Base-by-base conservation (phyloP, 2,113 vertebrate species). In the Spermophilus dauricus region DNA sequence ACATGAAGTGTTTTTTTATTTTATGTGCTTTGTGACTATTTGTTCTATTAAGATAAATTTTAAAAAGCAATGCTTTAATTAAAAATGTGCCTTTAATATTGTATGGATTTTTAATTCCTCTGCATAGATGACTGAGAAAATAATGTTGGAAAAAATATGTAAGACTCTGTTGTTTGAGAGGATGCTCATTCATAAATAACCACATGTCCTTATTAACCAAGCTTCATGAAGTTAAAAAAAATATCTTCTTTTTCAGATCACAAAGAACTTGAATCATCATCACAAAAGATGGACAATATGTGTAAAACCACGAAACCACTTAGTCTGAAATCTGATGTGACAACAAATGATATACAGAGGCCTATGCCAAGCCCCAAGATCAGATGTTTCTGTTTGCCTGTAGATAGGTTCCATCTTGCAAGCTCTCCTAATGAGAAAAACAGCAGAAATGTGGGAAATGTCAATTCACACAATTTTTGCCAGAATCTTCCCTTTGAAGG, bases 321-420 rank as follows among this genome's bases (percentile, higher is more conserved):
- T 77, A 34, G 92, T 97, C 92, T 97, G 51, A 99, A 99, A 69
- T 97, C 98, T 8, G 98, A 98, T 94, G 98, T 98, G 3, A 98
- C 99, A 83, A 96, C 98, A 26, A 94, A 98, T 51, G 48, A 99
- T 98, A 99, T 99, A 83, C 99, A 99, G 3, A 92, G 99, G 63
- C 99, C 99, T 6, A 92, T 98, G 76, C 98, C 99, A 18, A 99
- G 99, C 97, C 97, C 97, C 96, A 99, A 99, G 94, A 97, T 98
- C 83, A 99, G 99, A 65, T 99, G 99, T 2, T 91, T 98, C 53
- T 99, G 99, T 98, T 95, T 99, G 96, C 99, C 99, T 3, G 98
- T 99, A 0, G 99, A 99, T 13, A 96, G 84, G 88, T 93, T 98
- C 24, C 97, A 99, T 69, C 95, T 98, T 95, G 98, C 98, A 0